Base-by-base conservation (phyloP, 1,140 invertebrate species). In the Microplitis mediator region DNA sequence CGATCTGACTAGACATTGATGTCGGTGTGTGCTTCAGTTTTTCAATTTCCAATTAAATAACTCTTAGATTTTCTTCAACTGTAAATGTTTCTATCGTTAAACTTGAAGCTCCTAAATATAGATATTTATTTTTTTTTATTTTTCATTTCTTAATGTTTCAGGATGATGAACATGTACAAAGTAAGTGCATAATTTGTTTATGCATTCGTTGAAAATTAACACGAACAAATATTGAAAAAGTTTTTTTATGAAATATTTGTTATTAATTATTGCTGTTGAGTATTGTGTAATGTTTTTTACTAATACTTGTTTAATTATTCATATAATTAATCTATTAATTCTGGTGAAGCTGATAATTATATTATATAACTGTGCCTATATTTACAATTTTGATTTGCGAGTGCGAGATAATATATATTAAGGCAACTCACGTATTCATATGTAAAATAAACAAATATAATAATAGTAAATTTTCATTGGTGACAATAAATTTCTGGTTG, bases 121-220 rank as follows among this genome's bases (percentile, higher is more conserved):
- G 69, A 64, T 61, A 65, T 64, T 9, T 72, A 58, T 74, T 60
- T 69, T 9, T 54, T 39, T 35, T 61, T 74, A 31, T 78, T 60
- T 76, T 67, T 77, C 39, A 58, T 76, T 67, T 77, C 39, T 45
- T 45, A 78, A 64, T 86, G 75, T 89, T 89, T 77, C 88, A 91
- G 90, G 90, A 91, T 77, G 90, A 92, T 64, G 90, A 91, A 80
- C 90, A 91, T 82, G 85, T 91, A 34, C 85, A 88, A 77, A 90
- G 90, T 91, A 81, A 90, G 91, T 89, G 76, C 11, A 68, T 65
- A 56, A 6, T 52, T 52, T 34, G 3, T 52, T 39, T 66, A 52
- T 11, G 8, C 16, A 31, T 45, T 5, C 32, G 50, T 64, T 32
- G 0, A 14, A 13, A 9, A 14, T 45, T 39, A n/a, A 64, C 39